Percentiles rank a stretch among this genome's conserved stretches.
Evolutionary conservation across 1,140 invertebrate species (phyloP).

Genomic region (Diorhabda carinulata): DNA sequence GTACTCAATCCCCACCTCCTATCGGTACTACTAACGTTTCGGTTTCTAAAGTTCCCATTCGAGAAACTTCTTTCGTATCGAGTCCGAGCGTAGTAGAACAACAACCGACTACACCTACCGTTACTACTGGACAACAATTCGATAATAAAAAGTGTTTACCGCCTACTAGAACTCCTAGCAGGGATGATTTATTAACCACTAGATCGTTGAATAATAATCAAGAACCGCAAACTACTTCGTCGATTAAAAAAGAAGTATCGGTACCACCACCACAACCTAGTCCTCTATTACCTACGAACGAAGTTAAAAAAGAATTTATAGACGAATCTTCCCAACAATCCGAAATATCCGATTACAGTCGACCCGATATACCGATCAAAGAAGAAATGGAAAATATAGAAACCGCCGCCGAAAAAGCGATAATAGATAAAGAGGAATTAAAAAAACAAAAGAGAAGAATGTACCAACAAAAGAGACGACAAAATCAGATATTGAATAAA

Average conservation of each 20-base stretch:
- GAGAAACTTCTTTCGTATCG: conserved; percentile 57
- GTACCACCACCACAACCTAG: conserved; percentile 24
- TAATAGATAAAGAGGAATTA: conserved; percentile 54
- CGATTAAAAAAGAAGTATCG: conserved; percentile 40
- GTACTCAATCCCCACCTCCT: conserved; percentile 50
- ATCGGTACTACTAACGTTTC: conserved; percentile 54
- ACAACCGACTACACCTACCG: conserved; percentile 14
- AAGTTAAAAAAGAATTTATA: conserved; percentile 58
- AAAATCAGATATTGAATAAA: conserved; percentile 53
- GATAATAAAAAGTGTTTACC: conserved; percentile 44
- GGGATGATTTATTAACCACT: conserved; percentile 46
- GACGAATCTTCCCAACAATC: conserved; percentile 60
- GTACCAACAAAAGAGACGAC: conserved; percentile 77
- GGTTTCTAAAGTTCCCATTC: conserved; percentile 48
- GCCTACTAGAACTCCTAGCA: conserved; percentile 42
- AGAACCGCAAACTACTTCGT: conserved; percentile 45
- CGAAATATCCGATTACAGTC: conserved; percentile 56
- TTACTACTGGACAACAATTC: conserved; percentile 38
- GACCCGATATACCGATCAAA: conserved; percentile 55
- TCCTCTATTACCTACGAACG: conserved; percentile 49
- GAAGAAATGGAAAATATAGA: conserved; percentile 52
- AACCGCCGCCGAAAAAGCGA: conserved; percentile 30
- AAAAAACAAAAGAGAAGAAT: conserved; percentile 77
- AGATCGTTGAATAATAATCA: conserved; percentile 44
- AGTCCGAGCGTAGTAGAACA: conserved; percentile 41